These are phyloP conservation scores for Timema podura DNA, from an alignment of 2,888 invertebrate genomes.

Conservation along the genomic window DNA sequence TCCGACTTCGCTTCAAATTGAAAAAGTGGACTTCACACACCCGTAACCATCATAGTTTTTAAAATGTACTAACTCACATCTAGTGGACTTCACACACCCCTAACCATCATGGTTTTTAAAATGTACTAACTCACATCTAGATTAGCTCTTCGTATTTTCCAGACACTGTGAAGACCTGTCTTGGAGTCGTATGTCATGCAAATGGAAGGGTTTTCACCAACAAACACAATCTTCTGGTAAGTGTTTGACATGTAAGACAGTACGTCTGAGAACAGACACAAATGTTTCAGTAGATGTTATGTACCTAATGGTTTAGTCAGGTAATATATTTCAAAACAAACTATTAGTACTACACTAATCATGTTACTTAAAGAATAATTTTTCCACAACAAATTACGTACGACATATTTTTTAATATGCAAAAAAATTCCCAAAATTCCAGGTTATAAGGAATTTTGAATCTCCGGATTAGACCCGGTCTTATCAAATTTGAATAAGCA, in stretches of 20 bases:
- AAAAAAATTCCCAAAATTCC: conserved; percentile 3
- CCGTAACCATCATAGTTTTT: background rate
- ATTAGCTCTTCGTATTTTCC: conserved; percentile 71
- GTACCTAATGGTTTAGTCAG: too few relatives aligned
- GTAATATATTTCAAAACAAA: too few relatives aligned
- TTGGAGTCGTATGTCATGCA: conserved; percentile 76
- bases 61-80: conserved; percentile 58
- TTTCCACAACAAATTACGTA: too few relatives aligned
- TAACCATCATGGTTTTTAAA: background rate
- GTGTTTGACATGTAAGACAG: conserved; percentile 49
- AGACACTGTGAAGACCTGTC: conserved; percentile 74
- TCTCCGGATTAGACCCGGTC: background rate
- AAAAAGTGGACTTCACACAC: background rate
- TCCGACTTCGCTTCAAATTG: too few relatives aligned
- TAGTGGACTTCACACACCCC: conserved; percentile 36
- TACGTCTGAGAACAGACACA: conserved; percentile 37
- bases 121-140: conserved; percentile 59
- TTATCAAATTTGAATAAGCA: too few relatives aligned
- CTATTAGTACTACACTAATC: too few relatives aligned
- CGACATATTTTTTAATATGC: too few relatives aligned
- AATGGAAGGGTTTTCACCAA: conserved; percentile 72
- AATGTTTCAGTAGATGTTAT: too few relatives aligned
- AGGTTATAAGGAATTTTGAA: background rate
- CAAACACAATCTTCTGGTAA: conserved; percentile 66
- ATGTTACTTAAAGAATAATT: too few relatives aligned